Conservation (phyloP, 2,888 invertebrate species). For the Drosophila algonquin region DNA sequence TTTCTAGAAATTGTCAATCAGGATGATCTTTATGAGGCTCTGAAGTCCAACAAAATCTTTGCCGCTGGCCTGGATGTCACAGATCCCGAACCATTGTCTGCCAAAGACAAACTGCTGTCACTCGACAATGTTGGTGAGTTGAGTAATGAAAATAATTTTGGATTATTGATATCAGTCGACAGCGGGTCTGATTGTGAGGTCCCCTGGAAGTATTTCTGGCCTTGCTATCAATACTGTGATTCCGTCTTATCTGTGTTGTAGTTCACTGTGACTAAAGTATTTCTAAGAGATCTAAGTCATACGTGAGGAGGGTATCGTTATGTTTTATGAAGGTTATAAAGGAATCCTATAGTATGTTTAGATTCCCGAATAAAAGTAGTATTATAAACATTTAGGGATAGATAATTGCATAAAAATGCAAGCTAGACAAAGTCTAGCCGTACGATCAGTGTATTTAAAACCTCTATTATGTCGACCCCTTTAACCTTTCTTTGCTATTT, state of each 20-base stretch:
- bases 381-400: not conserved
- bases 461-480: not conserved
- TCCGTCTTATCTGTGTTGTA: slow-evolving; percentile 28
- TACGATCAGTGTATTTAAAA: not conserved
- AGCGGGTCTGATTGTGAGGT: not conserved
- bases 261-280: slow-evolving; percentile 26
- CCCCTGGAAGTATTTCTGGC: slow-evolving; percentile 5
- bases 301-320: slow-evolving; percentile 24
- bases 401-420: not conserved
- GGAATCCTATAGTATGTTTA: not conserved
- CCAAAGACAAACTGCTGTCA: slow-evolving; percentile 90
- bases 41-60: slow-evolving; percentile 90
- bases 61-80: slow-evolving; percentile 97
- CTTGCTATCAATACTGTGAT: slow-evolving; percentile 38
- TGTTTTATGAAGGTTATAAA: slow-evolving; percentile 63
- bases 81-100: slow-evolving; percentile 94
- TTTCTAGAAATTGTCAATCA: slow-evolving; percentile 89
- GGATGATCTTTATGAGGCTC: slow-evolving; percentile 90
- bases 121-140: slow-evolving; percentile 91
- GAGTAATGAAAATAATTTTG: not conserved
- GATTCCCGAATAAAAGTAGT: not conserved
- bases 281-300: slow-evolving; percentile 18
- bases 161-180: slow-evolving; percentile 16
- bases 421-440: not conserved
- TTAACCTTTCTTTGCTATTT: slow-evolving; percentile 6